Base-by-base conservation (phyloP, 2,888 invertebrate genomes). In the Trisateles emortualis region DNA sequence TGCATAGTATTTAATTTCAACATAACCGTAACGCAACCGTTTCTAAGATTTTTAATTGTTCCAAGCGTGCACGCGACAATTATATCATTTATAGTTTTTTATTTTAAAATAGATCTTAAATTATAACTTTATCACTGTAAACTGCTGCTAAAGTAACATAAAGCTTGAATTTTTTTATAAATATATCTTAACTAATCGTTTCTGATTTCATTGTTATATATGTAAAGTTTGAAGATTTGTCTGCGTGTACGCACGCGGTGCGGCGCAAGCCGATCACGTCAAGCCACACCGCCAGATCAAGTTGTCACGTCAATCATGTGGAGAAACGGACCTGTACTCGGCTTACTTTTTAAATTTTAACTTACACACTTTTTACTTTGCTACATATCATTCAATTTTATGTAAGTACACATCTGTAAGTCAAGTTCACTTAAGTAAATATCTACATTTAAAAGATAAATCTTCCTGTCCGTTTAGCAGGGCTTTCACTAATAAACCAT, bases 221-320 rank as follows among this genome's bases (percentile, higher is more conserved):
- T 30, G 41, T 46, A 49, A 9, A 52, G 46, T 60, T 53, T 56
- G 19, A 42, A 43, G 33, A 29, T 19, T 54, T 32, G 24, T 44
- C 49, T 17, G 46, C 45, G 17, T 14, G 11, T 26, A 8, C 29
- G 36, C 19, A 10, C n/a, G 35, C 47, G 44, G 26, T 8, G 26
- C 44, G 35, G 14, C 22, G 38, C 32, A 8, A 5, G 33, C 22
- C 38, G 35, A 42, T 36, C 47, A 32, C 50, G 43, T 8, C 19
- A 19, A 43, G 10, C 10, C 44, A 32, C 26, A 17, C 55, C 47
- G 52, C 47, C 69, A 60, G 80, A 83, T 78, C 83, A 74, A 77
- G 74, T 80, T 82, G 80, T 84, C 84, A 81, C 72, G 85, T 85
- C 85, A 83, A 84, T 87, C 86, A 82, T 57, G 57, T 61, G 64